Evolutionary conservation across 2,113 vertebrate genomes (phyloP).

Genomic region (Arenaria interpres): DNA sequence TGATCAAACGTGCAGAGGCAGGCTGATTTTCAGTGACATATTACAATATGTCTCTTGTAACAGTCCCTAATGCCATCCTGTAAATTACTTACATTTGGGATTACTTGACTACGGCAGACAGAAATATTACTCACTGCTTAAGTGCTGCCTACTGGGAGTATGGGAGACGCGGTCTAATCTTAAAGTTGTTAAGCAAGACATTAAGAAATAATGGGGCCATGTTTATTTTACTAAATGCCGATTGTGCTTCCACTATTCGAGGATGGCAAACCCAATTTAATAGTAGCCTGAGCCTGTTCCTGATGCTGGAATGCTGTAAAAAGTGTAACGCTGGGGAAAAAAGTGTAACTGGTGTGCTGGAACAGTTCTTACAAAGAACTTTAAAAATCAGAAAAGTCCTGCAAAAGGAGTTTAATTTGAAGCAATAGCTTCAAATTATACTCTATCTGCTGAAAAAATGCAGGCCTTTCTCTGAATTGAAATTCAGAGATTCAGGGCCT

Average conservation of each 20-base stretch:
- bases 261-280: slow-evolving; percentile 62
- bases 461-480: neutral
- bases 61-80: slow-evolving; percentile 69
- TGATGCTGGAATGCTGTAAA: neutral
- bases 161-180: slow-evolving; percentile 66
- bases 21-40: slow-evolving; percentile 79
- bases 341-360: neutral
- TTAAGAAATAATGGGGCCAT: slow-evolving; percentile 75
- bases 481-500: neutral
- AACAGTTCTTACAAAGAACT: neutral
- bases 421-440: neutral
- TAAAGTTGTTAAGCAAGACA: slow-evolving; percentile 75
- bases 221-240: slow-evolving; percentile 76
- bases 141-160: slow-evolving; percentile 71
- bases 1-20: slow-evolving; percentile 80
- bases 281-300: neutral
- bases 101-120: slow-evolving; percentile 75
- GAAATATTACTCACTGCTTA: slow-evolving; percentile 79
- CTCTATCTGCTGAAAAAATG: neutral
- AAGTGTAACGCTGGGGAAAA: slow-evolving; percentile 13
- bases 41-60: slow-evolving; percentile 78
- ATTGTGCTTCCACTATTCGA: slow-evolving; percentile 58
- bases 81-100: slow-evolving; percentile 83
- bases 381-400: neutral
- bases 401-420: too few relatives aligned